Percentiles rank a stretch among this genome's conserved stretches.
Evolutionary conservation across 2,113 vertebrate species (phyloP).

Genomic region (Cygnus buccinator): DNA sequence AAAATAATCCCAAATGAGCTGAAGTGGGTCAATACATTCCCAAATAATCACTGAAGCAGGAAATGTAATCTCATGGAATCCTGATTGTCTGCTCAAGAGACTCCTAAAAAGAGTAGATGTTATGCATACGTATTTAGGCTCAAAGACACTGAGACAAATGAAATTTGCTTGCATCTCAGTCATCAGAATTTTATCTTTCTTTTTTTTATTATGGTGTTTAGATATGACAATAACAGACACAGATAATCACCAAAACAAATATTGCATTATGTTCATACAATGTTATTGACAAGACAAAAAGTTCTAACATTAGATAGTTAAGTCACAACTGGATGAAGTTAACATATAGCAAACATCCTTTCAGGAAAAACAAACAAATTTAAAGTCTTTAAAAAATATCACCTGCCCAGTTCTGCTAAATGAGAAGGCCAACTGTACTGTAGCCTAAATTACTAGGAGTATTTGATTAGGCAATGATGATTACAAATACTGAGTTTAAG

Average conservation of each 20-base stretch:
- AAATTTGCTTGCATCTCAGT: not conserved
- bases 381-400: not conserved
- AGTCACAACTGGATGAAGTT: not conserved
- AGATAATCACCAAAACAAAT: not conserved
- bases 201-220: not conserved
- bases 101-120: not conserved
- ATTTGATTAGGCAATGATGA: not conserved
- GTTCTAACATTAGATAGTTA: not conserved
- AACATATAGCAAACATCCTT: not conserved
- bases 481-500: not conserved
- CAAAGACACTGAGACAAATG: not conserved
- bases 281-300: not conserved
- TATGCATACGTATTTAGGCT: not conserved
- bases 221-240: not conserved
- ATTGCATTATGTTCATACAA: not conserved
- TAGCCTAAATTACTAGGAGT: not conserved
- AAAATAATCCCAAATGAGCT: slow-evolving; percentile 19
- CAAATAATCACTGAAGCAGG: slow-evolving; percentile 41
- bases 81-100: slow-evolving; percentile 10
- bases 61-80: slow-evolving; percentile 40
- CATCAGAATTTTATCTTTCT: not conserved
- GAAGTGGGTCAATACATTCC: not conserved
- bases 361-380: not conserved
- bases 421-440: not conserved
- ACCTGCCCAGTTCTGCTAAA: not conserved